phyloP scores from a whole-genome alignment of 2,797 vertebrate species.

The Anisognathus igniventris region DNA sequence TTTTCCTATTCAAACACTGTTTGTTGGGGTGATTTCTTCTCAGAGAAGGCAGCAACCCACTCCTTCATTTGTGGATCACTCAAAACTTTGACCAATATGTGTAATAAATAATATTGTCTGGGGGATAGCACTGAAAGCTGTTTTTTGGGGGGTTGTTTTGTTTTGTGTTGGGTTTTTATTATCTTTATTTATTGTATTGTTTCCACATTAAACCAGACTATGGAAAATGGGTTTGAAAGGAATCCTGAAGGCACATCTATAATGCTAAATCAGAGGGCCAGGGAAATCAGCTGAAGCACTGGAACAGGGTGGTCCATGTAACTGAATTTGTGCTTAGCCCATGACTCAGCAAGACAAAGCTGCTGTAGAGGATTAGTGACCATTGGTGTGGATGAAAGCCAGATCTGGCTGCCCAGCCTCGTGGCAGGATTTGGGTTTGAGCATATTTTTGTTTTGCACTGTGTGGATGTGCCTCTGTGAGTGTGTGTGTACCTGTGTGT shows the following conservation, averaged over 20 bases:
- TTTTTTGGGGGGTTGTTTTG: rapidly evolving
- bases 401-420: neutral
- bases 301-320: neutral
- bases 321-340: neutral
- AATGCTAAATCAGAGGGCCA: neutral
- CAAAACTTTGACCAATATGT: neutral
- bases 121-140: neutral
- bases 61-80: neutral
- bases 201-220: neutral
- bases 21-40: neutral
- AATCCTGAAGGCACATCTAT: neutral
- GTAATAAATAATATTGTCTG: neutral
- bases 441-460: neutral
- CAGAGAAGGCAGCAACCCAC: neutral
- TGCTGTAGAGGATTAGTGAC: neutral
- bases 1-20: neutral
- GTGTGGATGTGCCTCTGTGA: neutral
- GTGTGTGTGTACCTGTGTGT: neutral
- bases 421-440: neutral
- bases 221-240: neutral
- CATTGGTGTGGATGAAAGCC: neutral
- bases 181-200: neutral
- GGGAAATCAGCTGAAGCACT: neutral
- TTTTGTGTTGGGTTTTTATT: neutral
- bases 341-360: neutral